Evolutionary conservation across 2,113 vertebrate genomes (phyloP).

Genomic region (Centropristis striata): DNA sequence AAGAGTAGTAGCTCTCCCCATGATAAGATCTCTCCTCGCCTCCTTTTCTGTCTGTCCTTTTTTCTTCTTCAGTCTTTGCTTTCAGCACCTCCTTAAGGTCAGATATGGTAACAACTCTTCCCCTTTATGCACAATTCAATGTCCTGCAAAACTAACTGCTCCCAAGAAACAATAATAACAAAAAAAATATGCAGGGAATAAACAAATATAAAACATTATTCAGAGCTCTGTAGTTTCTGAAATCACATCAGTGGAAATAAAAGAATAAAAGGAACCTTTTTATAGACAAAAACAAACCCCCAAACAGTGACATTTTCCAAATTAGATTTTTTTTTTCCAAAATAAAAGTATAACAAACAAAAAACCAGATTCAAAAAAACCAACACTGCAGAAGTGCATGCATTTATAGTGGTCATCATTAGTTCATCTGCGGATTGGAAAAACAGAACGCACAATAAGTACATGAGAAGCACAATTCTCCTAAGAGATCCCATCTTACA

Average conservation of each 20-base stretch:
- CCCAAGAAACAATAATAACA: slow-evolving; percentile 43
- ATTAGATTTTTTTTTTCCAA: slow-evolving; percentile 39
- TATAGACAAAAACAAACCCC: slow-evolving; percentile 26
- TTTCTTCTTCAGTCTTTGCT: slow-evolving; percentile 75
- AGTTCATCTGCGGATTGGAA: slow-evolving; percentile 77
- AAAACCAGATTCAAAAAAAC: slow-evolving; percentile 67
- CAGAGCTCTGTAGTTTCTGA: slow-evolving; percentile 44
- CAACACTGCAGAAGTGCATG: slow-evolving; percentile 83
- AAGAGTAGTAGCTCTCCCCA: slow-evolving; percentile 44
- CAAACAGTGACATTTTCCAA: slow-evolving; percentile 48
- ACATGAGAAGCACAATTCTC: slow-evolving; percentile 80
- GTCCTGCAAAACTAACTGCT: slow-evolving; percentile 69
- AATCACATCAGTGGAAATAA: slow-evolving; percentile 55
- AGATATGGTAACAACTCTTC: slow-evolving; percentile 66
- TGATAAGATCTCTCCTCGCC: slow-evolving; percentile 47
- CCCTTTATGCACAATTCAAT: slow-evolving; percentile 44
- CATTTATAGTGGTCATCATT: slow-evolving; percentile 85
- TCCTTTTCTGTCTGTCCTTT: slow-evolving; percentile 55
- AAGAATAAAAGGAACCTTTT: slow-evolving; percentile 12
- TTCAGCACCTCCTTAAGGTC: slow-evolving; percentile 82
- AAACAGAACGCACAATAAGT: slow-evolving; percentile 81
- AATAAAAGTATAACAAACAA: slow-evolving; percentile 48
- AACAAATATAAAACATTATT: slow-evolving; percentile 55
- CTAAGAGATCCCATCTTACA: slow-evolving; percentile 78
- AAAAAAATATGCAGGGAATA: slow-evolving; percentile 50